A percentile compares a stretch with the other conserved stretches of the same genome.
phyloP scores from a whole-genome alignment of 2,888 invertebrate species.

The Liposcelis brunnea region DNA sequence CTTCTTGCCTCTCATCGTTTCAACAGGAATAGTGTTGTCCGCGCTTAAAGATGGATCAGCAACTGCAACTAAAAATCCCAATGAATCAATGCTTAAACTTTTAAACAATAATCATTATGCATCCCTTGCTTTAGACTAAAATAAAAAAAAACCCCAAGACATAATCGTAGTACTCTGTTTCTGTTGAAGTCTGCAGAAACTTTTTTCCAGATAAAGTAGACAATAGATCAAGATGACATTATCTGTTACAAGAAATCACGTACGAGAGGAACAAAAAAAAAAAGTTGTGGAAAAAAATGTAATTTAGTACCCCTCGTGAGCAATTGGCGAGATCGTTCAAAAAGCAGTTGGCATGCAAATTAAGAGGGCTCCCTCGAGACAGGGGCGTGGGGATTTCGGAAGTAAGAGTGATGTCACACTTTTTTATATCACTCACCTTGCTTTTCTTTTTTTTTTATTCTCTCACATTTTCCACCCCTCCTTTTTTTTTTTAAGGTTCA shows the following conservation, averaged over 20 bases:
- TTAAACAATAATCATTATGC: no score
- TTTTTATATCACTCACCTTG: no score
- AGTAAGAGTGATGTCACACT: not conserved
- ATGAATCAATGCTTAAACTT: no score
- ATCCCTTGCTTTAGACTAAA: no score
- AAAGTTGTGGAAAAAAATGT: slow-evolving; percentile 8
- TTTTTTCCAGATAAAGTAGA: not conserved
- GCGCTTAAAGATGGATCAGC: no score
- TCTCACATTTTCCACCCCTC: no score
- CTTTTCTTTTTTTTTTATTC: no score
- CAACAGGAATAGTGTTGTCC: no score
- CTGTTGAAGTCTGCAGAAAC: slow-evolving; percentile 17
- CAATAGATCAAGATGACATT: slow-evolving; percentile 8
- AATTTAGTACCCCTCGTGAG: slow-evolving; percentile 9
- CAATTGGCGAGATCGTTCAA: slow-evolving; percentile 10
- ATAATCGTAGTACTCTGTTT: not conserved
- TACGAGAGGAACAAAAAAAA: slow-evolving; percentile 1
- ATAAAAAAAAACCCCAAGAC: no score
- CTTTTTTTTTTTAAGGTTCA: no score
- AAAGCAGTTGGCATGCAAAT: slow-evolving; percentile 9
- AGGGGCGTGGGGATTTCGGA: not conserved
- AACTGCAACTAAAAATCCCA: no score
- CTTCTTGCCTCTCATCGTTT: no score
- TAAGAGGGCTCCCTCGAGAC: slow-evolving; percentile 3
- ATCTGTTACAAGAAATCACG: slow-evolving; percentile 6